These are phyloP conservation scores for Camponotus fellah DNA, from an alignment of 2,888 invertebrate species.

Conservation along the genomic window DNA sequence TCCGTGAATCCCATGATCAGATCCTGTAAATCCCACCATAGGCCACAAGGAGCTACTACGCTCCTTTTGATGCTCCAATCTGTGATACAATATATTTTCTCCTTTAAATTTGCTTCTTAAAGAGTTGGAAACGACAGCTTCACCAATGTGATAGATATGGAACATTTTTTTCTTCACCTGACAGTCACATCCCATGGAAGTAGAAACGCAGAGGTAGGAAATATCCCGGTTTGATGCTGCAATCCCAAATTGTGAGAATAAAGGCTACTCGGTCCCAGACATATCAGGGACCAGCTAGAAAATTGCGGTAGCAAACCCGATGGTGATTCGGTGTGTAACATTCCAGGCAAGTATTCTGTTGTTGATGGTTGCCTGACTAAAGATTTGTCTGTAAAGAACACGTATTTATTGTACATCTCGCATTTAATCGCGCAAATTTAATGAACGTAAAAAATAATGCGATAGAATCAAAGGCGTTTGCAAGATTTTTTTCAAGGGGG, in stretches of 20 bases:
- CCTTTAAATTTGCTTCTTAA: neutral
- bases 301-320: constrained; percentile 93
- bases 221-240: constrained; percentile 96
- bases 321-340: constrained; percentile 94
- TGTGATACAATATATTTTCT: constrained; percentile 51
- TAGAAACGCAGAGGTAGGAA: constrained; percentile 95
- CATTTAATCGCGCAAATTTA: neutral
- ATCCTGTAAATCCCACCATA: constrained; percentile 76
- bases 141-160: neutral
- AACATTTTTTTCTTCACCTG: constrained; percentile 79
- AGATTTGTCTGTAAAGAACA: constrained; percentile 86
- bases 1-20: constrained; percentile 80
- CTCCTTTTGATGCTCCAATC: constrained; percentile 86
- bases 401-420: neutral
- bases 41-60: constrained; percentile 84
- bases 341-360: constrained; percentile 96
- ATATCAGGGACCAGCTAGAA: constrained; percentile 96
- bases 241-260: constrained; percentile 96
- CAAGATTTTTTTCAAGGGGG: too few species aligned
- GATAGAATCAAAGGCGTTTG: too few species aligned
- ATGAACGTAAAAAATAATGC: neutral
- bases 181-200: constrained; percentile 97
- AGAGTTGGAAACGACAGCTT: neutral
- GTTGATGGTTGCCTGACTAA: constrained; percentile 92
- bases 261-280: constrained; percentile 95